These are phyloP conservation scores for Stylophora pistillata DNA, from an alignment of 64 coral and sea anemone genomes.

Conservation along the genomic window DNA sequence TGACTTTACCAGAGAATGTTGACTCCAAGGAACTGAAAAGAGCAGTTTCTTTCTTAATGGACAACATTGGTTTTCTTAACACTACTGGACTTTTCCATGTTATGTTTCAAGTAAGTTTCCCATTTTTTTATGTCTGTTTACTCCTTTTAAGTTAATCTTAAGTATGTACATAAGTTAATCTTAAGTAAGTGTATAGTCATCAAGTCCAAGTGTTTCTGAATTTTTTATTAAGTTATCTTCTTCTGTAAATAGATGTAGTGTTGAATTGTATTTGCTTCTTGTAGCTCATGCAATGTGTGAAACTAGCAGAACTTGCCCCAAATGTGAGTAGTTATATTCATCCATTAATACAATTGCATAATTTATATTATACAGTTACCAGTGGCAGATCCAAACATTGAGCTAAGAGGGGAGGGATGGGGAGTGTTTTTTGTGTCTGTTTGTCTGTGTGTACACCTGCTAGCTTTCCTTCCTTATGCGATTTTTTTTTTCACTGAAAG, in stretches of 20 bases:
- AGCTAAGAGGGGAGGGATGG: too few species aligned
- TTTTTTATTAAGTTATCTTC: too few species aligned
- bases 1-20: slow-evolving; percentile 70
- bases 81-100: slow-evolving; percentile 73
- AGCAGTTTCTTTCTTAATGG: slow-evolving; percentile 85
- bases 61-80: slow-evolving; percentile 84
- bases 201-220: too few species aligned
- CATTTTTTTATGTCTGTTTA: not conserved
- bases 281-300: slow-evolving; percentile 98
- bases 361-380: too few species aligned
- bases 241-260: not conserved
- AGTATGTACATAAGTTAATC: too few species aligned
- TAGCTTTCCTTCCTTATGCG: too few species aligned
- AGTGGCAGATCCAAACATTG: too few species aligned
- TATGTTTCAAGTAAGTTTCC: slow-evolving; percentile 68
- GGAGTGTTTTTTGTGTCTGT: too few species aligned
- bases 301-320: slow-evolving; percentile 90
- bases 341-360: not conserved
- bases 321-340: slow-evolving; percentile 61
- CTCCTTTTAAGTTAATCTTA: not conserved
- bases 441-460: too few species aligned
- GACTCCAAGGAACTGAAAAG: slow-evolving; percentile 90
- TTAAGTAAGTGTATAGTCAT: too few species aligned
- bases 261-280: slow-evolving; percentile 12
- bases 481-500: too few species aligned